Percentiles rank a stretch among this genome's conserved stretches.
These are phyloP conservation scores for Aleadryas rufinucha DNA, from an alignment of 2,113 vertebrate species.

Conservation along the genomic window DNA sequence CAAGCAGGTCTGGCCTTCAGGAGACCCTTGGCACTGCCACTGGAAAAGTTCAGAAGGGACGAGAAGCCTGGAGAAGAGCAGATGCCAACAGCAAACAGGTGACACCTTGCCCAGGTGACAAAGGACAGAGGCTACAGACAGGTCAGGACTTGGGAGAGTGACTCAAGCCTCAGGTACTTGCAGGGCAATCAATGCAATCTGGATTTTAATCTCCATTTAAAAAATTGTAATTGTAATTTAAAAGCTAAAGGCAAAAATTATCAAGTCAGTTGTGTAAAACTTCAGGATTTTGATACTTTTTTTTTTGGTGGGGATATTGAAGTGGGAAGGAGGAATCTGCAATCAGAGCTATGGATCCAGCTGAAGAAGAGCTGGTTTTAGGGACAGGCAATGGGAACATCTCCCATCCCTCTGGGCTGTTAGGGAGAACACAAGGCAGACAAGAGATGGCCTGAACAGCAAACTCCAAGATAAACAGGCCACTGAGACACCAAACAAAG, in stretches of 20 bases:
- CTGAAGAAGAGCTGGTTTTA: not conserved
- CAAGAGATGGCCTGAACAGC: not conserved
- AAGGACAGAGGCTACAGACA: not conserved
- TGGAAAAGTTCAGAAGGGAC: not conserved
- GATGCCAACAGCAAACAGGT: not conserved
- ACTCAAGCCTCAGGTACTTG: not conserved
- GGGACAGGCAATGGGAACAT: not conserved
- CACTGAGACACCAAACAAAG: rapidly evolving
- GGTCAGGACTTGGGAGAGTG: not conserved
- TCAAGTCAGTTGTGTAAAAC: not conserved
- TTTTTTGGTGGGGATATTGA: not conserved
- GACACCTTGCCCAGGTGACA: not conserved
- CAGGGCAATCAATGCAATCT: not conserved
- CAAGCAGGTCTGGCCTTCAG: not conserved
- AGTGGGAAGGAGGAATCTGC: not conserved
- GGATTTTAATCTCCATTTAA: not conserved
- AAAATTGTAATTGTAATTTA: not conserved
- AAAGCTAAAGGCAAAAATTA: not conserved
- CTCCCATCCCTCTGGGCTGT: not conserved
- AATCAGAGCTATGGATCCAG: not conserved
- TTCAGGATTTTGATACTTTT: not conserved
- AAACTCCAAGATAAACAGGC: not conserved
- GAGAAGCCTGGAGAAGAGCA: not conserved
- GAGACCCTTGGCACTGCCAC: not conserved
- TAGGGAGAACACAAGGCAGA: not conserved